Evolutionary conservation across 2,113 vertebrate genomes (phyloP), one percentile per base, ranked within the genome.

Genomic region (Cacatua alba): DNA sequence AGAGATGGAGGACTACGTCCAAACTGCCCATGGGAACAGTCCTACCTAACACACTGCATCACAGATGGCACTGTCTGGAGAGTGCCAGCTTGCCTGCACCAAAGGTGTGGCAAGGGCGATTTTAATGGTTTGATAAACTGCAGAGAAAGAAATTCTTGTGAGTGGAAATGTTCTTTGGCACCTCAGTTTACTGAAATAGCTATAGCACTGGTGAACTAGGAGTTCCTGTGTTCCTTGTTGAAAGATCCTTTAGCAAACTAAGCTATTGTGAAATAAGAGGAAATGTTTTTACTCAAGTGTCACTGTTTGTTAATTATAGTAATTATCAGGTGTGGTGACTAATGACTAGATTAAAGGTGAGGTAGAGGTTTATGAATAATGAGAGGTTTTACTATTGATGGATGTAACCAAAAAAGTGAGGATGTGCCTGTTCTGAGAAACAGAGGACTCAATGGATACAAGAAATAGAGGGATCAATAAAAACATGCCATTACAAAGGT

Each of bases 281-380:
- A 74, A 65, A n/a, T 46, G 18, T 44, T 94, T 93, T 79, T 65
- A n/a, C 14, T 87, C 17, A 52, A 57, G 35, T 79, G n/a, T 71
- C 62, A 19, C 8, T 63, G 28, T 85, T 92, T 44, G 57, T 91
- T 72, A 80, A 48, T 71, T 74, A 39, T 21, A 43, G 37, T 39
- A 64, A 79, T 94, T 87, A 85, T 76, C 57, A 68, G 29, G 51
- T 87, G 74, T 55, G 46, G 48, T 79, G 26, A 48, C 82, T 82
- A 82, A 79, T 90, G 70, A 35, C 48, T 82, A 52, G 18, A 76
- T 74, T 64, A 82, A 72, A 79, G 62, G 60, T 55, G 65, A 85
- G 33, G 12, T 15, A 29, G 49, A 74, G 12, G 11, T 20, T 85
- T 82, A 52, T 48, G 41, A 82, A 72, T 60, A 76, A 46, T 29